These are phyloP conservation scores for Tragulus kanchil DNA, from an alignment of 2,113 vertebrate species.

Conservation along the genomic window DNA sequence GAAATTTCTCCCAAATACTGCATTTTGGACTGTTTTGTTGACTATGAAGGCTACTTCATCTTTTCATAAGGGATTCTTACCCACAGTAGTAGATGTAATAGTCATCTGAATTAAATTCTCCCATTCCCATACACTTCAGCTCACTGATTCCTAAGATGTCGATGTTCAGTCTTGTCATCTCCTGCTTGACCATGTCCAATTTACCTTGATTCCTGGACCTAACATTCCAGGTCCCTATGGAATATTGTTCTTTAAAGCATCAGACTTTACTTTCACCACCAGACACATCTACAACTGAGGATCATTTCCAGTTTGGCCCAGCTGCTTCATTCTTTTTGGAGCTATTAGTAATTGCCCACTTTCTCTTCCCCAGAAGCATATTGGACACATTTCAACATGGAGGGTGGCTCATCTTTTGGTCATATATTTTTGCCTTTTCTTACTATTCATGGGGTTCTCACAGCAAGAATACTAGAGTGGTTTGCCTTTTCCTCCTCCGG, in stretches of 20 bases:
- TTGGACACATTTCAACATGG: not conserved
- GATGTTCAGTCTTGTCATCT: not conserved
- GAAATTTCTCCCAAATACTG: not conserved
- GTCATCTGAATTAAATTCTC: not conserved
- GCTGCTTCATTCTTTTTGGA: not conserved
- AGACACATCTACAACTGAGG: not conserved
- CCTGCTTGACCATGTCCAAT: not conserved
- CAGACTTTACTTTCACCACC: not conserved
- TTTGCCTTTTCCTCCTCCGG: not conserved
- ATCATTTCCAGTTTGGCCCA: not conserved
- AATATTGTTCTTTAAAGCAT: not conserved
- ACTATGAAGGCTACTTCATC: not conserved
- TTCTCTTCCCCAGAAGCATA: not conserved
- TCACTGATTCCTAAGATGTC: not conserved
- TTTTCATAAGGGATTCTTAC: not conserved
- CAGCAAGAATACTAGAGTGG: accelerated
- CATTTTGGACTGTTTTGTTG: not conserved
- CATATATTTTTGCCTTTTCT: not conserved
- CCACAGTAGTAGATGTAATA: not conserved
- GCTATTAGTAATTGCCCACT: not conserved
- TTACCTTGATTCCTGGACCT: not conserved
- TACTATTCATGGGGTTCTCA: not conserved
- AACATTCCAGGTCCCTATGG: not conserved
- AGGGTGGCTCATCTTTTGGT: not conserved
- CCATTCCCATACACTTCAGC: not conserved